These are phyloP conservation scores for Peromyscus melanophrys DNA, from an alignment of 2,797 vertebrate species.

Conservation along the genomic window DNA sequence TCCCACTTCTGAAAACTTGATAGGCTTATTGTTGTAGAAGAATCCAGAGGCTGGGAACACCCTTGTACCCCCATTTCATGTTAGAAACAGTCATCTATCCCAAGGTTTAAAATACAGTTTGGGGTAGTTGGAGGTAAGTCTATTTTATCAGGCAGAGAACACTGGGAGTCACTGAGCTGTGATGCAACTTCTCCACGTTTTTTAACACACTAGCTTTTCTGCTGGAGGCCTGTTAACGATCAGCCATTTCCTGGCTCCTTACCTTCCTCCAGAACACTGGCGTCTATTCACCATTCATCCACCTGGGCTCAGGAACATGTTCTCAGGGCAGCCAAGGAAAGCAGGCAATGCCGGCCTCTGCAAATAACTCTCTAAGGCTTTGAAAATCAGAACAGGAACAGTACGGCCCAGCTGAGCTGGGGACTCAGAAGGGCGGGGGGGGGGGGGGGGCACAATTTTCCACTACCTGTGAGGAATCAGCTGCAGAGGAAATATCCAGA, in stretches of 20 bases:
- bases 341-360: not conserved
- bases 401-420: not conserved
- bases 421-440: not conserved
- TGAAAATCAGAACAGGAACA: slow-evolving; percentile 34
- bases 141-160: slow-evolving; percentile 3
- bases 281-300: slow-evolving; percentile 70
- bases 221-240: not conserved
- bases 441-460: not conserved
- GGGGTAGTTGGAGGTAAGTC: not conserved
- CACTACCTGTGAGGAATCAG: not conserved
- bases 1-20: slow-evolving; percentile 52
- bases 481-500: not conserved
- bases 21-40: slow-evolving; percentile 77
- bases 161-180: not conserved
- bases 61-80: not conserved
- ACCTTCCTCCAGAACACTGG: slow-evolving; percentile 38
- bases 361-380: slow-evolving; percentile 12
- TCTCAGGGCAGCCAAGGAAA: slow-evolving; percentile 57
- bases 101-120: slow-evolving; percentile 14
- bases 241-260: not conserved
- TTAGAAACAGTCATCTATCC: slow-evolving; percentile 45
- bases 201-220: slow-evolving; percentile 7
- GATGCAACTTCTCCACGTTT: not conserved
- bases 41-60: slow-evolving; percentile 61
- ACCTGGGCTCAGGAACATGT: slow-evolving; percentile 42